These are phyloP conservation scores for Amphiprion ocellaris DNA, from an alignment of 2,113 vertebrate species.

Conservation along the genomic window DNA sequence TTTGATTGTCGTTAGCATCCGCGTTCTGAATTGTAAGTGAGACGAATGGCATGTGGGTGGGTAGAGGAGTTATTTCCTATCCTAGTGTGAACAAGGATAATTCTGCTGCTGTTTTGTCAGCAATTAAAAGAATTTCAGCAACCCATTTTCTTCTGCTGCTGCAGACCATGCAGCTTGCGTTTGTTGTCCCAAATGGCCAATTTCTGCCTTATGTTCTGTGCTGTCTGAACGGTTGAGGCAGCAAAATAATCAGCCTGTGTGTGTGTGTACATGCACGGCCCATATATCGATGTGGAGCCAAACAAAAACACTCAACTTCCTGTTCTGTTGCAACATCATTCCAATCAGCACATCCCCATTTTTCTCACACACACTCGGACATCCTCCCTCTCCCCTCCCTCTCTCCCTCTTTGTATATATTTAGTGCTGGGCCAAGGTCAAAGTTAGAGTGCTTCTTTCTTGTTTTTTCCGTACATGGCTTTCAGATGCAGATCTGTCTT, in stretches of 20 bases:
- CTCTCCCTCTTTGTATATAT: slow-evolving; percentile 50
- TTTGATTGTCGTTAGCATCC: slow-evolving; percentile 40
- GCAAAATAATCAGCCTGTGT: slow-evolving; percentile 64
- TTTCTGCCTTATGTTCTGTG: slow-evolving; percentile 75
- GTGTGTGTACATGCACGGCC: slow-evolving; percentile 5
- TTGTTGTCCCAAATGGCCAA: slow-evolving; percentile 76
- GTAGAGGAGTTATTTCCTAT: slow-evolving; percentile 25
- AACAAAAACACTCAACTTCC: slow-evolving; percentile 34
- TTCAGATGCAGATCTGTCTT: slow-evolving; percentile 56
- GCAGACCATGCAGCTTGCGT: slow-evolving; percentile 63
- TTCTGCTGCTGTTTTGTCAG: slow-evolving; percentile 74
- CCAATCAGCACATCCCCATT: slow-evolving; percentile 25
- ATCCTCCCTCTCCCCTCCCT: slow-evolving; percentile 33
- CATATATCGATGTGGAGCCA: slow-evolving; percentile 23
- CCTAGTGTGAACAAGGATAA: slow-evolving; percentile 47
- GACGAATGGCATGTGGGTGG: slow-evolving; percentile 12
- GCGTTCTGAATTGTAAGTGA: slow-evolving; percentile 20
- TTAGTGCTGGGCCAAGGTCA: slow-evolving; percentile 67
- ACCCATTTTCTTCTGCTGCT: slow-evolving; percentile 63
- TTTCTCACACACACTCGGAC: slow-evolving; percentile 26
- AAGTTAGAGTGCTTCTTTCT: slow-evolving; percentile 28
- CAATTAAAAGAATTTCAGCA: slow-evolving; percentile 75
- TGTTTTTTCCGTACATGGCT: slow-evolving; percentile 59
- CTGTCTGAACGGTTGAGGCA: slow-evolving; percentile 71
- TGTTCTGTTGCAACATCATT: slow-evolving; percentile 38